phyloP scores from a whole-genome alignment of 2,113 vertebrate genomes.

The Erpornis zantholeuca region DNA sequence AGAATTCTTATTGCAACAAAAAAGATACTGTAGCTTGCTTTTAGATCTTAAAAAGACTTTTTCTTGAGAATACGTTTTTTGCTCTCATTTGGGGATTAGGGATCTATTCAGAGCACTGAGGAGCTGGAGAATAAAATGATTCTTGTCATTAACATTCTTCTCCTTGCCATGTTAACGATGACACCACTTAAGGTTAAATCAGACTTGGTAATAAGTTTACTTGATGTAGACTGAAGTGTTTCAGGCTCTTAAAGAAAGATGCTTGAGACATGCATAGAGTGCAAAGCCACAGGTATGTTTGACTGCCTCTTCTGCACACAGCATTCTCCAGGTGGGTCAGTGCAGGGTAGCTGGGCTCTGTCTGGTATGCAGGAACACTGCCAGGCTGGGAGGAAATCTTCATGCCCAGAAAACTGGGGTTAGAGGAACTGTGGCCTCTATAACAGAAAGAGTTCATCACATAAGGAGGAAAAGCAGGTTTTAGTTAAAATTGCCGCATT shows the following conservation, averaged over 20 bases:
- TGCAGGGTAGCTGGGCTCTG: background rate
- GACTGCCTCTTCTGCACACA: background rate
- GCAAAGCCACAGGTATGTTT: background rate
- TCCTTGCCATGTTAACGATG: conserved; percentile 27
- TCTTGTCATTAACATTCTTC: conserved; percentile 51
- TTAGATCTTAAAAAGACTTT: conserved; percentile 42
- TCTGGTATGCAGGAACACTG: background rate
- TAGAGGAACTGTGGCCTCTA: background rate
- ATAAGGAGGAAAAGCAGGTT: background rate
- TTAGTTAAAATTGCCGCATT: background rate
- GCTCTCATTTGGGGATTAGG: background rate
- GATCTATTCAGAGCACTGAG: conserved; percentile 38
- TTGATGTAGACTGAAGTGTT: conserved; percentile 28
- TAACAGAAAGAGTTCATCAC: background rate
- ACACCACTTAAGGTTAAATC: conserved; percentile 45
- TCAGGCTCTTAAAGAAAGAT: background rate
- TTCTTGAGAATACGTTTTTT: background rate
- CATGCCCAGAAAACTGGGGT: background rate
- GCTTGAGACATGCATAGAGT: conserved; percentile 1
- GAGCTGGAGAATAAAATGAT: conserved; percentile 28
- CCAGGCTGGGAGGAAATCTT: background rate
- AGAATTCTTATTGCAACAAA: conserved; percentile 38
- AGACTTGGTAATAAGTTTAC: conserved; percentile 54
- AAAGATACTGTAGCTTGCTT: conserved; percentile 22
- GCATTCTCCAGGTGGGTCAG: background rate